Evolutionary conservation across 2,797 vertebrate genomes (phyloP).

Genomic region (Epinephelus malabaricus): DNA sequence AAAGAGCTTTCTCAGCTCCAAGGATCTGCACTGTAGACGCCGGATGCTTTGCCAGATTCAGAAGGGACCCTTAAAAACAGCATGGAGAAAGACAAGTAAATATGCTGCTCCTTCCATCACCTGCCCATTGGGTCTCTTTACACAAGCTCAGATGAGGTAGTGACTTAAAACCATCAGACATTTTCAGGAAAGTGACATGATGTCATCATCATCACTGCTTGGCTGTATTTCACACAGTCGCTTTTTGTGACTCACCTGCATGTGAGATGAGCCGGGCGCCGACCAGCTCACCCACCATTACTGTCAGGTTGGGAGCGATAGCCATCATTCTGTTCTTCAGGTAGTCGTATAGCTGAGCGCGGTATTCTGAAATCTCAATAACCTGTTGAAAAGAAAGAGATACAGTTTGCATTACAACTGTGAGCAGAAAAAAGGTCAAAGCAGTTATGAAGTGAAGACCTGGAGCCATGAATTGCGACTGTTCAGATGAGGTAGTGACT

Average conservation of each 20-base stretch:
- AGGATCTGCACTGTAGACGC: constrained; percentile 98
- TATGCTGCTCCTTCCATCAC: fast-evolving
- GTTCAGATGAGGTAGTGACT: constrained; percentile 97
- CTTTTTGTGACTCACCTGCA: constrained; percentile 86
- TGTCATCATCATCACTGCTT: constrained; percentile 82
- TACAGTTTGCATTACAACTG: neutral
- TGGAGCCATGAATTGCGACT: constrained; percentile 1
- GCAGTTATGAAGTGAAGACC: neutral
- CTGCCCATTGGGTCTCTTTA: fast-evolving
- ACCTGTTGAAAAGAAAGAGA: constrained; percentile 83
- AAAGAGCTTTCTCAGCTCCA: constrained; percentile 97
- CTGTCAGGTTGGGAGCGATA: constrained; percentile 96
- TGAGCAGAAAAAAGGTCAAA: neutral
- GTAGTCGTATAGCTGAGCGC: constrained; percentile 96
- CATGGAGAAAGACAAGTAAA: neutral
- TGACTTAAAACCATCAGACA: constrained; percentile 88
- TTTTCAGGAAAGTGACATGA: constrained; percentile 73
- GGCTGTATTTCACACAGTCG: neutral
- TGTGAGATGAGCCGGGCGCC: constrained; percentile 97
- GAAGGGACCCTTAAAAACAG: constrained; percentile 88
- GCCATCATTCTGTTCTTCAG: constrained; percentile 99
- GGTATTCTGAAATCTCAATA: constrained; percentile 97
- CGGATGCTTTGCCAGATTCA: constrained; percentile 98
- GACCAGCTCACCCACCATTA: constrained; percentile 97
- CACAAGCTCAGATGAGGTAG: constrained; percentile 95